Conservation (phyloP, 2,888 invertebrate genomes). For the Folsomia manolachei region DNA sequence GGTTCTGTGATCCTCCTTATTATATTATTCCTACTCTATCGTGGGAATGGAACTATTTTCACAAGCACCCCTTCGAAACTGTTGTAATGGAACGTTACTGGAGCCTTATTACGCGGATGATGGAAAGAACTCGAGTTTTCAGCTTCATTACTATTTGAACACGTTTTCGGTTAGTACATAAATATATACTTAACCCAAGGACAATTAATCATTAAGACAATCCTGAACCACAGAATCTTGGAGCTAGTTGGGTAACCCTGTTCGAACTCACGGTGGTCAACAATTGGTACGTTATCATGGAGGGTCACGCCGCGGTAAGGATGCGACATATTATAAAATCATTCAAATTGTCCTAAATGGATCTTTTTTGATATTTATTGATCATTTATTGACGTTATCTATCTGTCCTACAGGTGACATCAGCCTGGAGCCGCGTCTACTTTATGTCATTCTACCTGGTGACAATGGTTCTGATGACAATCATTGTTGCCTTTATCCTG, state of each 20-base stretch:
- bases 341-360: too few relatives aligned
- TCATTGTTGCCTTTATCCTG: constrained; percentile 78
- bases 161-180: constrained; percentile 62
- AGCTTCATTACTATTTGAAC: constrained; percentile 83
- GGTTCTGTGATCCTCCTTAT: constrained; percentile 52
- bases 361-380: too few relatives aligned
- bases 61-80: constrained; percentile 70
- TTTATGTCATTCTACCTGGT: constrained; percentile 85
- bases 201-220: too few relatives aligned
- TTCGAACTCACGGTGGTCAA: constrained; percentile 88
- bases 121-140: constrained; percentile 61
- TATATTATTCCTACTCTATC: constrained; percentile 86
- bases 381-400: too few relatives aligned
- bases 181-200: too few relatives aligned
- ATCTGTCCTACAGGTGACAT: too few relatives aligned
- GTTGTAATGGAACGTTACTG: constrained; percentile 60
- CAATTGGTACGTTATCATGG: constrained; percentile 87
- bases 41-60: constrained; percentile 86
- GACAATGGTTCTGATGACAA: constrained; percentile 85
- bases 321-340: too few relatives aligned
- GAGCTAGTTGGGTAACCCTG: constrained; percentile 74
- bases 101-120: constrained; percentile 57
- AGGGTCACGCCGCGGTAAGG: constrained; percentile 73
- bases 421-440: constrained; percentile 73
- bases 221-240: constrained; percentile 59